Evolutionary conservation across 2,113 vertebrate genomes (phyloP).

Genomic region (Vulpes vulpes): DNA sequence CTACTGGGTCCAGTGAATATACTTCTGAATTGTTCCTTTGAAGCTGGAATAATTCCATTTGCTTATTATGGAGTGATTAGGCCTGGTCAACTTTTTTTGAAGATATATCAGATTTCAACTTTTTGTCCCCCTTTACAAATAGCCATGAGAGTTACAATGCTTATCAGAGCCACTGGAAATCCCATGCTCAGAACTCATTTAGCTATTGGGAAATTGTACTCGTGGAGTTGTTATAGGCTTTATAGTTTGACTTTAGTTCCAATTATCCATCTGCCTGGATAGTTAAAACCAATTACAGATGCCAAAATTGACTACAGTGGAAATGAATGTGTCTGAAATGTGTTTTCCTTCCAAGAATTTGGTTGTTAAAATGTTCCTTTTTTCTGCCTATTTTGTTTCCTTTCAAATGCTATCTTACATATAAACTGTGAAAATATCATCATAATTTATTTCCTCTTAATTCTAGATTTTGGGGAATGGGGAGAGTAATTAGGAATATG

Average conservation of each 20-base stretch:
- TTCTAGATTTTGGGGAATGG: not conserved
- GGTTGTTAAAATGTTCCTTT: not conserved
- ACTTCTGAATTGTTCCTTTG: not conserved
- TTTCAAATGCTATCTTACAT: not conserved
- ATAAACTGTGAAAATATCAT: not conserved
- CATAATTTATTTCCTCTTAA: not conserved
- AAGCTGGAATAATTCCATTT: not conserved
- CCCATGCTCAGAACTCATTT: not conserved
- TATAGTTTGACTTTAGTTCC: conserved; percentile 28
- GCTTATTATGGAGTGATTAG: not conserved
- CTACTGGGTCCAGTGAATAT: not conserved
- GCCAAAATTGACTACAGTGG: not conserved
- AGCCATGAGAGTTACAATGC: not conserved
- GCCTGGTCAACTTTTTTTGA: not conserved
- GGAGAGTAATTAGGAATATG: not conserved
- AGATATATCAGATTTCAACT: not conserved
- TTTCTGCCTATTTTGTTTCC: not conserved
- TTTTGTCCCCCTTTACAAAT: conserved; percentile 13
- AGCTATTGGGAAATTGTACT: not conserved
- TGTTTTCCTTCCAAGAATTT: conserved; percentile 44
- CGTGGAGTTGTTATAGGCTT: not conserved
- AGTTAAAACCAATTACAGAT: not conserved
- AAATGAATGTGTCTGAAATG: conserved; percentile 19
- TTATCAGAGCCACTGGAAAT: not conserved
- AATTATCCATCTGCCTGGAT: not conserved